phyloP scores from a whole-genome alignment of 2,113 vertebrate genomes.

The Daboia siamensis region DNA sequence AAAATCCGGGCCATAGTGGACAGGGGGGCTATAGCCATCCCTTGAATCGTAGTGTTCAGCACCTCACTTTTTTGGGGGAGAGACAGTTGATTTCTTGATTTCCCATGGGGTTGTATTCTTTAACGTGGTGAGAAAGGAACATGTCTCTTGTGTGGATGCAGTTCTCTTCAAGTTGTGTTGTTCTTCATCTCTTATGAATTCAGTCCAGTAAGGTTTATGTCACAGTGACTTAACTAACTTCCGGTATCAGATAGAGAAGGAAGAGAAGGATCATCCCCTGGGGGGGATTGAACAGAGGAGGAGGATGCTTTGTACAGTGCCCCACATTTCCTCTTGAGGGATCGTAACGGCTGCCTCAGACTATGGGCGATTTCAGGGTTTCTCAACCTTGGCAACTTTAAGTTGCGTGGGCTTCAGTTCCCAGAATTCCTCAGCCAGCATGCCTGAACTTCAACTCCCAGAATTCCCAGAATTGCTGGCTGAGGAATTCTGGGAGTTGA shows the following conservation, averaged over 20 bases:
- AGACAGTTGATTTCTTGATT: background rate
- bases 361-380: background rate
- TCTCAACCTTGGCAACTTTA: background rate
- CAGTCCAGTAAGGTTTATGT: constrained; percentile 17
- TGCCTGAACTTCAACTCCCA: background rate
- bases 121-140: background rate
- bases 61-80: background rate
- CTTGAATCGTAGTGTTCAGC: background rate
- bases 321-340: background rate
- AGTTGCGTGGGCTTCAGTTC: background rate
- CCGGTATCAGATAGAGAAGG: accelerated
- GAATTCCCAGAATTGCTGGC: background rate
- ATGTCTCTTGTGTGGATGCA: background rate
- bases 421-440: background rate
- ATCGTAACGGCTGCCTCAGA: background rate
- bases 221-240: background rate
- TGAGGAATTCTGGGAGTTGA: background rate
- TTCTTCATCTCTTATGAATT: background rate
- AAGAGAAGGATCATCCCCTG: background rate
- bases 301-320: background rate
- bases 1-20: background rate
- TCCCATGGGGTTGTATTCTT: background rate
- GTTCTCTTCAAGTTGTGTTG: background rate
- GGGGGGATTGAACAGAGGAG: background rate
- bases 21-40: background rate